A percentile compares a stretch with the other conserved stretches of the same genome.
These are phyloP conservation scores for Notothenia coriiceps DNA, from an alignment of 2,113 vertebrate species.

Conservation along the genomic window DNA sequence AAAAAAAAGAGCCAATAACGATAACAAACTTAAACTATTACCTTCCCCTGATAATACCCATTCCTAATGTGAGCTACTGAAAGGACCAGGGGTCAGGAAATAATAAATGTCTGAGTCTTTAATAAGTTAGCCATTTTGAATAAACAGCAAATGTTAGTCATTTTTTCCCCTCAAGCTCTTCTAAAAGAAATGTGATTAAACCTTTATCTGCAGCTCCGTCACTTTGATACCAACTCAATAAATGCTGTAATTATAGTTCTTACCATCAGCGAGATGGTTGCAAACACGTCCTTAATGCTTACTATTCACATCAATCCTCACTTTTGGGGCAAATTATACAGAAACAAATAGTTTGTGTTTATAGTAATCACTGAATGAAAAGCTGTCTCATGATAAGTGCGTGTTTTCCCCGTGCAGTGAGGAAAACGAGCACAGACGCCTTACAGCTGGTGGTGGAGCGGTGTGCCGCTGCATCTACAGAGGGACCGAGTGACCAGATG, in stretches of 20 bases:
- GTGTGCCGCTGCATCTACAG: constrained; percentile 84
- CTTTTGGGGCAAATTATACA: constrained; percentile 5
- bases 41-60: too few species aligned
- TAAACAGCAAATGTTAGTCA: background rate
- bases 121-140: too few species aligned
- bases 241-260: constrained; percentile 10
- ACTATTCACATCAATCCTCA: constrained; percentile 19
- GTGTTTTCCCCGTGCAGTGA: constrained; percentile 83
- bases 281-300: constrained; percentile 6
- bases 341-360: background rate
- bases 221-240: background rate
- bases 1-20: too few species aligned
- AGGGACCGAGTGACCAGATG: constrained; percentile 85
- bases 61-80: too few species aligned
- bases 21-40: too few species aligned
- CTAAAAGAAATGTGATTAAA: constrained; percentile 1
- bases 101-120: background rate
- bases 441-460: constrained; percentile 90
- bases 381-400: constrained; percentile 22
- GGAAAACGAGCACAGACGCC: constrained; percentile 89
- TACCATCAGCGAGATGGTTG: constrained; percentile 2
- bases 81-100: background rate
- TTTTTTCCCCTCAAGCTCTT: background rate
- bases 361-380: background rate
- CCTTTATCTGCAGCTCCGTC: background rate